phyloP scores from a whole-genome alignment of 1,140 invertebrate genomes.

The Artemia franciscana region DNA sequence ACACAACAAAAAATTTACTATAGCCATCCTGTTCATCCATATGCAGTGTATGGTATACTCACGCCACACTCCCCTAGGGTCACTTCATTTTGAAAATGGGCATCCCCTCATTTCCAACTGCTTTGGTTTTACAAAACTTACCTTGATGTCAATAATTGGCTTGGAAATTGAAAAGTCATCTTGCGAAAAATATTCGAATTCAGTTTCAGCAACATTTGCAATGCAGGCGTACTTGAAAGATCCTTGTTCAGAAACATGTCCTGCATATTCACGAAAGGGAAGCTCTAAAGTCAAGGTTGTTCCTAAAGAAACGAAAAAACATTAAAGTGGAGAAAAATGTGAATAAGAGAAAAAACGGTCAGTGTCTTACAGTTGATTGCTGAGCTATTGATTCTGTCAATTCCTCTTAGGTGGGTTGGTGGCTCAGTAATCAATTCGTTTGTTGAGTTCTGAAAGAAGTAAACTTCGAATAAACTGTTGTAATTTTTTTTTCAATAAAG shows the following conservation, averaged over 20 bases:
- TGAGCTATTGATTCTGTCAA: no score
- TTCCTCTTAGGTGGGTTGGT: no score
- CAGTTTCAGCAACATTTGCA: constrained; percentile 49
- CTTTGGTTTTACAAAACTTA: constrained; percentile 15
- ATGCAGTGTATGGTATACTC: background rate
- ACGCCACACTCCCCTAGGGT: background rate
- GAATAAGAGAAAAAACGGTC: no score
- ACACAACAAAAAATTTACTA: no score
- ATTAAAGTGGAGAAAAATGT: no score
- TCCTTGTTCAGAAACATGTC: constrained; percentile 46
- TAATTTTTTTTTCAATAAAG: no score
- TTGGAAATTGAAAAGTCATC: constrained; percentile 70
- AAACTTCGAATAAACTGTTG: no score
- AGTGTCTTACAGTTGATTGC: no score
- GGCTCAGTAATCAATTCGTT: no score
- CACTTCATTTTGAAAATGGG: background rate
- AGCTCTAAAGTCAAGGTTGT: background rate
- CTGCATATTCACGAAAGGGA: constrained; percentile 47
- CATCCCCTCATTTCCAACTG: background rate
- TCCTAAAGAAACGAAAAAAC: no score
- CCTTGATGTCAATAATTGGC: constrained; percentile 59
- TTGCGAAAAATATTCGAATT: constrained; percentile 67
- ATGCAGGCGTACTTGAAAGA: constrained; percentile 62
- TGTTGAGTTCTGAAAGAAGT: no score
- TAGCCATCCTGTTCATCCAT: constrained; percentile 2